These are phyloP conservation scores for Drosophila kanekoi DNA, from an alignment of 2,888 invertebrate genomes.

Conservation along the genomic window DNA sequence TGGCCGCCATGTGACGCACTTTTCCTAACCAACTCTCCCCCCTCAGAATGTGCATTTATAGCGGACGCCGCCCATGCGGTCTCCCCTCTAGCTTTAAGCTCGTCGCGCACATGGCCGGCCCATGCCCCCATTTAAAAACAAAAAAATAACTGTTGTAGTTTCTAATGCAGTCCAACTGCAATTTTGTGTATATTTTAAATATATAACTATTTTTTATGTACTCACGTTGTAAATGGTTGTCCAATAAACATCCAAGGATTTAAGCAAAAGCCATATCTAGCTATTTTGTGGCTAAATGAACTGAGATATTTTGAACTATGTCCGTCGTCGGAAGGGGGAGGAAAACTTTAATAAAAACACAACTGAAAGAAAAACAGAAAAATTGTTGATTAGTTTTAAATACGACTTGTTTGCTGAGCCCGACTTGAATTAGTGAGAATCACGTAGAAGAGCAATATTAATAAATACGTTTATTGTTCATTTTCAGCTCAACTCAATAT, in stretches of 20 bases:
- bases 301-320: no score
- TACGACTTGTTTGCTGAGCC: no score
- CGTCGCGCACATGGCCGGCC: constrained; percentile 45
- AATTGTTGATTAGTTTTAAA: no score
- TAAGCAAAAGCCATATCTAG: constrained; percentile 23
- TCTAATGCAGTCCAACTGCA: constrained; percentile 65
- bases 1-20: constrained; percentile 36
- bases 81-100: constrained; percentile 57
- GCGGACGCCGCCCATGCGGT: constrained; percentile 33
- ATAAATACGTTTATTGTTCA: no score
- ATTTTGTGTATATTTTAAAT: constrained; percentile 41
- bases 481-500: no score
- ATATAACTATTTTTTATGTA: constrained; percentile 33
- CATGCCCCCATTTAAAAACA: neutral
- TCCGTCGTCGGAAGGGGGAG: no score
- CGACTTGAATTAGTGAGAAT: no score
- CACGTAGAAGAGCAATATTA: no score
- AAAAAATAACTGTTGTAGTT: constrained; percentile 33
- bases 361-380: no score
- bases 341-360: no score
- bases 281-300: neutral
- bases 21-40: constrained; percentile 5
- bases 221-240: constrained; percentile 55
- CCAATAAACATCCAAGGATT: constrained; percentile 54
- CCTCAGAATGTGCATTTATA: constrained; percentile 67